phyloP scores from a whole-genome alignment of 2,797 vertebrate species.

The Tapera naevia region DNA sequence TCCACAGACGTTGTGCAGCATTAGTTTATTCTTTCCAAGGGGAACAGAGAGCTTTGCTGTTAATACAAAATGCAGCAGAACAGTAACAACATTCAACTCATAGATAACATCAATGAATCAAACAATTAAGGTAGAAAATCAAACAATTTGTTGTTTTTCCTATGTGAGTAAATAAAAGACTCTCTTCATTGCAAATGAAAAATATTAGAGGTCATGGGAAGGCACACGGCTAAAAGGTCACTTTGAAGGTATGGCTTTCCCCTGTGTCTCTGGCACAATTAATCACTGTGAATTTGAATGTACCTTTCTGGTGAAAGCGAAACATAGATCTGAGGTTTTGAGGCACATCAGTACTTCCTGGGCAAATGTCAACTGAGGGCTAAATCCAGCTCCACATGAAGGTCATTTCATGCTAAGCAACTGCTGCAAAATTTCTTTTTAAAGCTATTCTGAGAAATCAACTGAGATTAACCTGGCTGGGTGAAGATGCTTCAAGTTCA shows the following conservation, averaged over 20 bases:
- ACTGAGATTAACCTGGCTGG: background rate
- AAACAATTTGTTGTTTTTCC: background rate
- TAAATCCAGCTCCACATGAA: background rate
- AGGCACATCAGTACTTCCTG: background rate
- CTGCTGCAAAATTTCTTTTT: background rate
- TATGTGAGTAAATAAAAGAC: background rate
- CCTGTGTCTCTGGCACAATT: background rate
- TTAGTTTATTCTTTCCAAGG: background rate
- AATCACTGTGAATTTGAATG: background rate
- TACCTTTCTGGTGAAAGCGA: background rate
- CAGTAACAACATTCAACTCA: background rate
- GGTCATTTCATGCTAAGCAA: background rate
- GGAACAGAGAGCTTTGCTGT: background rate
- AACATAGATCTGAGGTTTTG: background rate
- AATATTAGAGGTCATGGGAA: background rate
- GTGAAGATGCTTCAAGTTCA: background rate
- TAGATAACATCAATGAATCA: background rate
- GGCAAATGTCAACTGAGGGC: background rate
- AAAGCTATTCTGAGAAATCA: background rate
- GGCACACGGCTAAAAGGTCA: background rate
- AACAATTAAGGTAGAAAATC: background rate
- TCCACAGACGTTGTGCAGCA: background rate
- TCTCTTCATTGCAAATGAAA: background rate
- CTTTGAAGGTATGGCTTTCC: background rate
- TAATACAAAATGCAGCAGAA: background rate